These are phyloP conservation scores for Cotesia congregata DNA, from an alignment of 2,888 invertebrate genomes.

Conservation along the genomic window DNA sequence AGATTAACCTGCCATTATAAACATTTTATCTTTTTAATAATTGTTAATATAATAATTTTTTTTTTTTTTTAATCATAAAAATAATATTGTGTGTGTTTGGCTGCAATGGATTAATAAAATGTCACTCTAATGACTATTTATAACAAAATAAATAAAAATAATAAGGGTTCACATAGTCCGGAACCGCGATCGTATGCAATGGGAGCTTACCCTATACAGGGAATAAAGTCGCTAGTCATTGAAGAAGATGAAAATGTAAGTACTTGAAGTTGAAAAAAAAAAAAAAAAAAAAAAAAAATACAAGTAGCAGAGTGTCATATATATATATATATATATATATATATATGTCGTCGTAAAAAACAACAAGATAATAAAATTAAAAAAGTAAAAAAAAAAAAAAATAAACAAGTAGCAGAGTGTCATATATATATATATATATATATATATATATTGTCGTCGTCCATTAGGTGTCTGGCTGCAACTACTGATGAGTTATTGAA, in stretches of 20 bases:
- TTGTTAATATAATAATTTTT: constrained; percentile 60
- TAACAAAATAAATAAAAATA: constrained; percentile 68
- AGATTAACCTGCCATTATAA: neutral
- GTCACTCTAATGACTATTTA: constrained; percentile 64
- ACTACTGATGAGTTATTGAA: neutral
- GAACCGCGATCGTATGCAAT: constrained; percentile 91
- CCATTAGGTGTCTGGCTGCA: neutral
- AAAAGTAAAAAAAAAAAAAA: constrained; percentile 23
- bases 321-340: too few relatives aligned
- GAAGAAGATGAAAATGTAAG: constrained; percentile 89
- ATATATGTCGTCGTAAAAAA: too few relatives aligned
- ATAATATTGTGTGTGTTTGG: constrained; percentile 66
- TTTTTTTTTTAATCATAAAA: constrained; percentile 68
- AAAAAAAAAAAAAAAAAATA: constrained; percentile 17
- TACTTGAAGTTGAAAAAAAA: constrained; percentile 12
- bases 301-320: neutral
- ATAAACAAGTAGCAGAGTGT: neutral
- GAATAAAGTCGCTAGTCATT: constrained; percentile 89
- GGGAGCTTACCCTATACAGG: constrained; percentile 92
- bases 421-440: too few relatives aligned
- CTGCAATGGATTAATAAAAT: constrained; percentile 71
- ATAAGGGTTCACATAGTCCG: constrained; percentile 91
- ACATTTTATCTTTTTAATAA: constrained; percentile 54
- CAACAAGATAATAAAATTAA: too few relatives aligned
- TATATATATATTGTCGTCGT: constrained; percentile 5